Base-by-base conservation (phyloP, 2,888 invertebrate genomes). In the Hololepta plana region DNA sequence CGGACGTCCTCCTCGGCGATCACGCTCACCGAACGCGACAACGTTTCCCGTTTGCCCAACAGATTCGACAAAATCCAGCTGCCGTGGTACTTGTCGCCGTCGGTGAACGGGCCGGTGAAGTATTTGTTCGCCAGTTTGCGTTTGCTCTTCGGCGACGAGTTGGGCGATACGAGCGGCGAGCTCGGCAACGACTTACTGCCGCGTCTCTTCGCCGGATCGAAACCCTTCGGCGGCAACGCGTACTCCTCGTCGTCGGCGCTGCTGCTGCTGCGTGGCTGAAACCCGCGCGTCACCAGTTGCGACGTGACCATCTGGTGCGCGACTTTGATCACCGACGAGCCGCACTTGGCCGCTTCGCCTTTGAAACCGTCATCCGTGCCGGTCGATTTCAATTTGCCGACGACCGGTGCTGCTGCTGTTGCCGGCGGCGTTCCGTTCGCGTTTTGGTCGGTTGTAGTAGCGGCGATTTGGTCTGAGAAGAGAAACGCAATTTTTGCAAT, bases 141-240 rank as follows among this genome's bases (percentile, higher is more conserved):
- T 36, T 54, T 49, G 10, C 62, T 55, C 45, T 64, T 69, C 1
- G 73, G 72, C 23, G 70, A 71, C 12, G 54, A 47, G 9, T 51
- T 54, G 0, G 74, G 75, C 8, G 76, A 67, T 29, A 65, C 55
- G 3, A 67, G 48, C 0, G 79, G 79, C 2, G 74, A 69, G 0
- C 66, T 64, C 1, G 80, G 80, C 32, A 79, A 51, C 11, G 76
- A 77, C 51, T 60, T 68, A 47, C 76, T 77, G 33, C 71, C 74
- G 32, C 74, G 61, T 2, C 73, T 56, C 28, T 53, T 43, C 33
- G 40, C 47, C 36, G 49, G 44, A 35, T 49, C 45, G 53, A 58
- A 51, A 20, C 46, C 46, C 28, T 44, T 42, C 4, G 50, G 41
- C 17, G 41, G 39, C 16, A 43, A 38, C 15, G 43, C 42, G 9